Percentiles rank a stretch among this genome's conserved stretches.
These are phyloP conservation scores for Ectropis crepuscularia DNA, from an alignment of 2,888 invertebrate species.

Conservation along the genomic window DNA sequence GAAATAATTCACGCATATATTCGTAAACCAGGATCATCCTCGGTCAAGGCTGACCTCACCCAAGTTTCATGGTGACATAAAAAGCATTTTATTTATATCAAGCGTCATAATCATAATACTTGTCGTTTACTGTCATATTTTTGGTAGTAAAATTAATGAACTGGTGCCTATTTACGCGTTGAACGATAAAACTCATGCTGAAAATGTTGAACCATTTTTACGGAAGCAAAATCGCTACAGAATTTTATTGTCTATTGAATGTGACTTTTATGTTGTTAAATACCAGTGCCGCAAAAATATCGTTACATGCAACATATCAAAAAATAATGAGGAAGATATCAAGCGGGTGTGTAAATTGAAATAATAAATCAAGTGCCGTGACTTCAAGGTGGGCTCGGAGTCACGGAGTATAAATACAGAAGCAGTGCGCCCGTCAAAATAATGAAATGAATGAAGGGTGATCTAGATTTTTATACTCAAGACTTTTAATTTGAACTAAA, in stretches of 20 bases:
- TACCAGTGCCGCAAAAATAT: slow-evolving; percentile 23
- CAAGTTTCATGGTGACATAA: slow-evolving; percentile 43
- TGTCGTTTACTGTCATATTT: slow-evolving; percentile 35
- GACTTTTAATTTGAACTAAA: slow-evolving; percentile 23
- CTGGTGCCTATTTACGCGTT: slow-evolving; percentile 15
- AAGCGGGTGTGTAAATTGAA: slow-evolving; percentile 39
- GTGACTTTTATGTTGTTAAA: slow-evolving; percentile 14
- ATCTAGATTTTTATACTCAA: slow-evolving; percentile 36
- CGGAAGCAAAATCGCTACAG: slow-evolving; percentile 4
- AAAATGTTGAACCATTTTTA: not conserved
- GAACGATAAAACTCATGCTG: slow-evolving; percentile 8
- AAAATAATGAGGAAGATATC: slow-evolving; percentile 48
- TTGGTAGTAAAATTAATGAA: slow-evolving; percentile 32
- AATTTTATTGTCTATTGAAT: slow-evolving; percentile 10
- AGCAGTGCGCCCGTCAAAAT: slow-evolving; percentile 33
- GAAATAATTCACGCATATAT: slow-evolving; percentile 36
- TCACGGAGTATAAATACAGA: slow-evolving; percentile 38
- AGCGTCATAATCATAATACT: slow-evolving; percentile 33
- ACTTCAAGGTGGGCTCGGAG: slow-evolving; percentile 44
- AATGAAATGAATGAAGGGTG: slow-evolving; percentile 32
- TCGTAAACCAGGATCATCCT: slow-evolving; percentile 41
- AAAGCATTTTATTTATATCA: slow-evolving; percentile 41
- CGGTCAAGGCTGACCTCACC: slow-evolving; percentile 52
- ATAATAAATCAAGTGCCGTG: slow-evolving; percentile 48
- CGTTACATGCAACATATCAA: slow-evolving; percentile 33